Conservation (phyloP, 2,888 invertebrate species). For the Allacma fusca region DNA sequence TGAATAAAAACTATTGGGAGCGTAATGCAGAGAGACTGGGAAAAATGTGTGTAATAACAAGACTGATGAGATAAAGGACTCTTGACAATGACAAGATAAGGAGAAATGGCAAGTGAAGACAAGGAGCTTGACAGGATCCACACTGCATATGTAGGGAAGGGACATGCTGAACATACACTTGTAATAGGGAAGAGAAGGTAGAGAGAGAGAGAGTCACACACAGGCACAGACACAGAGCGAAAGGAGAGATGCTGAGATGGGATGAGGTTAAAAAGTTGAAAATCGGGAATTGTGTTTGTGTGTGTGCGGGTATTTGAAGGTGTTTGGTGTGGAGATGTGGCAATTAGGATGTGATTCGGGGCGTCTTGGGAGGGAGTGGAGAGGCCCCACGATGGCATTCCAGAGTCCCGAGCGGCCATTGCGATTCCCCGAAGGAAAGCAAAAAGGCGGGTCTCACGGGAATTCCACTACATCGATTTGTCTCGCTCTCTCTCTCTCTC, state of each 20-base stretch:
- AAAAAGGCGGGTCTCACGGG: constrained; percentile 61
- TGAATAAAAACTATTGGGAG: no score
- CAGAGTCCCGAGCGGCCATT: constrained; percentile 62
- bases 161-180: no score
- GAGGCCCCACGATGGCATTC: constrained; percentile 61
- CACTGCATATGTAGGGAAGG: no score
- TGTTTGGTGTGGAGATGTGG: constrained; percentile 46
- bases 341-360: constrained; percentile 56
- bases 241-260: constrained; percentile 66
- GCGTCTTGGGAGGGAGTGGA: constrained; percentile 49
- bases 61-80: no score
- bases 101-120: no score
- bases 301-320: constrained; percentile 33
- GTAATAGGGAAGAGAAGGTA: no score
- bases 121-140: background rate
- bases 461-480: constrained; percentile 62
- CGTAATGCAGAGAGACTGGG: no score
- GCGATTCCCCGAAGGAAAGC: constrained; percentile 62
- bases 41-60: no score
- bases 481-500: constrained; percentile 60
- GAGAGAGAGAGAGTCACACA: no score
- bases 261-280: constrained; percentile 37
- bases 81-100: constrained; percentile 17
- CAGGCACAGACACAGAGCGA: constrained; percentile 56
- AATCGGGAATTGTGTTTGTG: constrained; percentile 25